These are phyloP conservation scores for Ophion ventricosus DNA, from an alignment of 2,888 invertebrate species.

Conservation along the genomic window DNA sequence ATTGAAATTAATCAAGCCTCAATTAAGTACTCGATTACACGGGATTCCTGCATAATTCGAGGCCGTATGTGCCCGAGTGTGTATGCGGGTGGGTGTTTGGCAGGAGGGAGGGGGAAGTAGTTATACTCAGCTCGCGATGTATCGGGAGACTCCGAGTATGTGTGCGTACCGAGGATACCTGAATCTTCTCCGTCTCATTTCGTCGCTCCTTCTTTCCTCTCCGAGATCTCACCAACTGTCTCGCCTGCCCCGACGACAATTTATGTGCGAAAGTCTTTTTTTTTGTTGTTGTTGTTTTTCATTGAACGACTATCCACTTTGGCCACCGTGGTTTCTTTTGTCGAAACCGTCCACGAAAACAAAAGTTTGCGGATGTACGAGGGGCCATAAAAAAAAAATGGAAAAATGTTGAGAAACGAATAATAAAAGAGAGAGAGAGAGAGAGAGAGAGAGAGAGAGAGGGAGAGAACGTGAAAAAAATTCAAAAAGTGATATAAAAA, in stretches of 20 bases:
- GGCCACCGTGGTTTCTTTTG: neutral
- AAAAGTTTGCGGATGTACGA: neutral
- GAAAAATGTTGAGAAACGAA: neutral
- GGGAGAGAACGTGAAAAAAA: too few species aligned
- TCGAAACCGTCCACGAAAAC: neutral
- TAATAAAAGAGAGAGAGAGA: neutral
- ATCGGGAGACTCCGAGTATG: conserved; percentile 36
- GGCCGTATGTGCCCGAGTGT: conserved; percentile 17
- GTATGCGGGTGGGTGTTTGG: neutral
- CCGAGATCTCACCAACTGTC: conserved; percentile 11
- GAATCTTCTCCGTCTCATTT: conserved; percentile 14
- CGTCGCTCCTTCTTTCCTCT: conserved; percentile 15
- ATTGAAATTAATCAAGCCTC: conserved; percentile 71
- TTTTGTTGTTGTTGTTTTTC: neutral
- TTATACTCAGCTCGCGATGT: neutral
- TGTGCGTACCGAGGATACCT: conserved; percentile 30
- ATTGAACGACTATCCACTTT: neutral
- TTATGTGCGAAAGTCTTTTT: conserved; percentile 8
- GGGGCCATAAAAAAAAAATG: neutral
- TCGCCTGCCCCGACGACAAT: conserved; percentile 18
- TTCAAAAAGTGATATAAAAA: too few species aligned
- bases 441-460: too few species aligned
- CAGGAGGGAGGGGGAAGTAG: neutral
- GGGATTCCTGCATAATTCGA: conserved; percentile 71
- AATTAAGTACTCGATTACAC: conserved; percentile 72